These are phyloP conservation scores for Circaetus gallicus DNA, from an alignment of 2,113 vertebrate genomes.

Conservation along the genomic window DNA sequence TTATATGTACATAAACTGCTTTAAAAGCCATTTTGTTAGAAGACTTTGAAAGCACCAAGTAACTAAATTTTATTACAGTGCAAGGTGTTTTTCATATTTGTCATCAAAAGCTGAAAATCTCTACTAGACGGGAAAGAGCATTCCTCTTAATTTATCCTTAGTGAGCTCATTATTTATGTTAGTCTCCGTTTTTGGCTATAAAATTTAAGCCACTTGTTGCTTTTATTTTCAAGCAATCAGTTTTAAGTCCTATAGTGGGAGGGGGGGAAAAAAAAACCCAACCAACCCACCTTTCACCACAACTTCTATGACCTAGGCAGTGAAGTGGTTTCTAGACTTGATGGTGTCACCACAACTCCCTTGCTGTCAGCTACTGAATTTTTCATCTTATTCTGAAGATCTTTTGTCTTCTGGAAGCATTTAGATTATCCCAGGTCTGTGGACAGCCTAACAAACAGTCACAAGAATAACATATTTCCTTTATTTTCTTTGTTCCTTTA, in stretches of 20 bases:
- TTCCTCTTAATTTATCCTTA: background rate
- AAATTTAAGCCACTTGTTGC: background rate
- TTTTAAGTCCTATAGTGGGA: background rate
- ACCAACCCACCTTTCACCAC: background rate
- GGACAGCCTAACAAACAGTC: background rate
- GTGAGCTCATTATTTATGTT: background rate
- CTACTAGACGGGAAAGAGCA: background rate
- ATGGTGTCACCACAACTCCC: background rate
- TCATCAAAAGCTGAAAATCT: background rate
- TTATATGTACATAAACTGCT: rapidly evolving
- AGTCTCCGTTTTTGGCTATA: background rate
- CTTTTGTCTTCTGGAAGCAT: background rate
- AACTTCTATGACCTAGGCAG: background rate
- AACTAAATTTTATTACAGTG: background rate
- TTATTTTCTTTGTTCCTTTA: background rate
- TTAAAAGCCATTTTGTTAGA: background rate
- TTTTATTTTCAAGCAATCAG: background rate
- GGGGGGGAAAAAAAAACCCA: background rate
- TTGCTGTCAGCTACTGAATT: background rate
- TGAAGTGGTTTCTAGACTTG: background rate
- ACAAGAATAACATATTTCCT: background rate
- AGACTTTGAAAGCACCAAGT: background rate
- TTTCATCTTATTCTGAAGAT: background rate
- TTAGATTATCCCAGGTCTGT: background rate
- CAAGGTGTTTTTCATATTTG: background rate